Conservation (phyloP, 2,113 vertebrate species). For the Camarhynchus parvulus region DNA sequence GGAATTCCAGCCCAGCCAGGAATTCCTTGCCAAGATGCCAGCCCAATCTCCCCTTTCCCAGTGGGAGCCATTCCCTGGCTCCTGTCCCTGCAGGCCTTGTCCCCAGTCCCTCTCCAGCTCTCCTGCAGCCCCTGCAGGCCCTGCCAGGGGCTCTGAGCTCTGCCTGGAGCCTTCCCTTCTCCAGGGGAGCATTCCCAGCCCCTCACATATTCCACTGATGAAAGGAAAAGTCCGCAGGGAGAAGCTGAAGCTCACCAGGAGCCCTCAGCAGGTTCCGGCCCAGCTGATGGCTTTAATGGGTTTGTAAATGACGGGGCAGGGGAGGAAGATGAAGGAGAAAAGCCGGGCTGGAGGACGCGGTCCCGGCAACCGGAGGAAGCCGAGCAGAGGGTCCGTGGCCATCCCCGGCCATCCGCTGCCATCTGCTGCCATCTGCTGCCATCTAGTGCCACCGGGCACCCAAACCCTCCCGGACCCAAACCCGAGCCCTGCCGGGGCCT, state of each 20-base stretch:
- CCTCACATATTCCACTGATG: not conserved
- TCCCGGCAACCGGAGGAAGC: accelerated
- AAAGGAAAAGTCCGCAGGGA: not conserved
- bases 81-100: not conserved
- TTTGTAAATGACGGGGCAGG: not conserved
- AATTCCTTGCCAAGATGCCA: not conserved
- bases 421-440: too few relatives aligned
- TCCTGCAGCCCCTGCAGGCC: not conserved
- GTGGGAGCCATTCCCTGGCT: not conserved
- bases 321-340: not conserved
- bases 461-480: too few relatives aligned
- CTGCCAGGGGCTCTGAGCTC: not conserved
- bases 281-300: not conserved
- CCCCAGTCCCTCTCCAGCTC: not conserved
- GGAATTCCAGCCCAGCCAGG: accelerated
- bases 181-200: not conserved
- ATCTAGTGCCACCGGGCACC: not conserved
- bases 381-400: not conserved
- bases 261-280: not conserved
- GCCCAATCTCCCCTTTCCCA: not conserved
- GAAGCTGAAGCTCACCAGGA: not conserved
- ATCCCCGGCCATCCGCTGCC: not conserved
- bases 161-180: not conserved
- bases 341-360: not conserved
- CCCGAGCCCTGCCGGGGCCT: accelerated